Evolutionary conservation across 1,140 invertebrate genomes (phyloP), one percentile per base, ranked within the genome.

Genomic region (Cyrtorhinus lividipennis): DNA sequence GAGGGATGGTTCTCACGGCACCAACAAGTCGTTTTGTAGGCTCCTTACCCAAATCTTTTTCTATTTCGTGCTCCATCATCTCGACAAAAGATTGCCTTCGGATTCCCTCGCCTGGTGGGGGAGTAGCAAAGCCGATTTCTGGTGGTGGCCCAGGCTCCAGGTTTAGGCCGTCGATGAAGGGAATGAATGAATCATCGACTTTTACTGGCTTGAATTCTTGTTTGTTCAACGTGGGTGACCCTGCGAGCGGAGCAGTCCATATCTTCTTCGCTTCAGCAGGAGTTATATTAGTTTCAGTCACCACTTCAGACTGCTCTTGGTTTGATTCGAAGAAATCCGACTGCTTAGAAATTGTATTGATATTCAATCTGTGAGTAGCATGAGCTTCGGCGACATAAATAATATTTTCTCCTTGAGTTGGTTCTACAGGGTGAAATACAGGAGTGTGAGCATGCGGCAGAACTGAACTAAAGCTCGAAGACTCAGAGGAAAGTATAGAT

Each of bases 81-180:
- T 82, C 81, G 0, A 81, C 74, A 66, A 81, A 76, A 0, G 79
- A 80, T 62, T 76, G 76, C 13, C 77, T 71, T 56, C 77, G 69
- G 20, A 22, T 20, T 3, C 48, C 48, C 26, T 73, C 73, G 2
- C 63, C 10, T 15, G 66, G 22, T 46, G 73, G 73, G 5, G 73
- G 72, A 44, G 78, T 74, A 2, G 80, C 77, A 69, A 78, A 84
- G 13, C 77, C 80, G 13, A 85, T 82, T 73, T 84, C 80, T 20
- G 83, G 81, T 10, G 82, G 79, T 0, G 81, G 76, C 13, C 82
- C 83, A 0, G 81, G 82, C 69, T 82, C 75, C 12, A 84, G 67
- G 53, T 65, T 56, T 24, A 72, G 70, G 0, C 78, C 71, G 66
- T 79, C 77, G 59, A 72, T 67, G 2, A 72, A 71, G 61, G 72